Evolutionary conservation across 1,140 invertebrate genomes (phyloP), one percentile per base, ranked within the genome.

Genomic region (Charaxes varanes): DNA sequence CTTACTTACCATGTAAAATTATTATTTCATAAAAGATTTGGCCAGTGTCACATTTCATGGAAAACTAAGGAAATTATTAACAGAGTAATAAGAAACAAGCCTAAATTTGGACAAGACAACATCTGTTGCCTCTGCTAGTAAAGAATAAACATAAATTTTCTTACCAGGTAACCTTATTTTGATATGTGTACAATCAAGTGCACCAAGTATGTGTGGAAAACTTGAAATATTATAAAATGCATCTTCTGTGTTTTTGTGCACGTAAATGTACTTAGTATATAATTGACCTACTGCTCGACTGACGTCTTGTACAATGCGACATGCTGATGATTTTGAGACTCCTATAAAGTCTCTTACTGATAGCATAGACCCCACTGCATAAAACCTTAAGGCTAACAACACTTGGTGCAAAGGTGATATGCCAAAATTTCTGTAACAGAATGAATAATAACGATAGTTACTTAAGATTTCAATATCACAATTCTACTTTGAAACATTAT

Each of bases 151-250:
- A n/a, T n/a, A n/a, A n/a, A n/a, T n/a, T n/a, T n/a, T 12, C 28
- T 11, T 30, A 47, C 81, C 60, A 28, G 63, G 69, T 49, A 28
- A 40, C 2, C 36, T 15, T 33, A 77, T 70, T 35, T 41, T 58
- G 12, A 84, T 56, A 43, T 85, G 70, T 13, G 68, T 81, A 11
- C 82, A 63, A 53, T 84, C 80, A 15, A 86, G 56, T 14, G 58
- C 64, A 26, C 78, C 82, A 15, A 79, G 36, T 19, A 83, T 73
- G 32, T 60, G 38, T 10, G 82, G 74, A 47, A 84, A 79, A 16
- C 40, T 19, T 10, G 30, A 43, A 7, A 55, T 45, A 6, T 33
- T 10, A 28, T 53, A 38, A 34, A 57, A 57, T n/a, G n/a, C n/a
- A 1, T 42, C 13, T 16, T 50, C 35, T 14, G 17, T 22, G 12